A percentile compares a stretch with the other conserved stretches of the same genome.
Evolutionary conservation across 2,113 vertebrate genomes (phyloP).

Genomic region (Ceyx margarethae): DNA sequence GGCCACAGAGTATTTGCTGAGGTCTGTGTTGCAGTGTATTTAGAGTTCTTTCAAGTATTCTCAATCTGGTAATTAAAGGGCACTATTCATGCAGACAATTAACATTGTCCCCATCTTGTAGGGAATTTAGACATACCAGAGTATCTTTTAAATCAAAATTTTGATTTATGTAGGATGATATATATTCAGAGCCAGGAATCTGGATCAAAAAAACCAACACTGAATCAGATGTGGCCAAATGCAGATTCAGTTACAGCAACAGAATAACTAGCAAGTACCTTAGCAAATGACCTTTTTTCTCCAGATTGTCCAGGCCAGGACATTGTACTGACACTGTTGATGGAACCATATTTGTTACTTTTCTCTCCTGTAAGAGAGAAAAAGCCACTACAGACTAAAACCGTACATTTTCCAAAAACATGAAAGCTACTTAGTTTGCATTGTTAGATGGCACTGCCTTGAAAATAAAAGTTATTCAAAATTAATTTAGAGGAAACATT

Average conservation of each 20-base stretch:
- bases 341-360: neutral
- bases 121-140: neutral
- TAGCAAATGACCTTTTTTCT: neutral
- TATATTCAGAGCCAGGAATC: neutral
- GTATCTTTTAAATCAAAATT: neutral
- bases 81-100: neutral
- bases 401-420: neutral
- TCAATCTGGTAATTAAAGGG: neutral
- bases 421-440: neutral
- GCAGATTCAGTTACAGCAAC: neutral
- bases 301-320: neutral
- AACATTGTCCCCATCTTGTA: neutral
- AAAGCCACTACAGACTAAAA: constrained; percentile 2
- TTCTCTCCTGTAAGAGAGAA: constrained; percentile 8
- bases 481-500: neutral
- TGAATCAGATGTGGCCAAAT: neutral
- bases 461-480: neutral
- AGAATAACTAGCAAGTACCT: neutral
- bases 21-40: neutral
- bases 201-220: neutral
- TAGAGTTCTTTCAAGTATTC: neutral
- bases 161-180: neutral
- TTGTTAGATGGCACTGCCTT: neutral
- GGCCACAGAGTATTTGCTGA: neutral
- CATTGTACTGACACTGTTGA: neutral